Percentiles rank a stretch among this genome's conserved stretches.
phyloP scores from a whole-genome alignment of 2,888 invertebrate genomes.

The Hyalella azteca region DNA sequence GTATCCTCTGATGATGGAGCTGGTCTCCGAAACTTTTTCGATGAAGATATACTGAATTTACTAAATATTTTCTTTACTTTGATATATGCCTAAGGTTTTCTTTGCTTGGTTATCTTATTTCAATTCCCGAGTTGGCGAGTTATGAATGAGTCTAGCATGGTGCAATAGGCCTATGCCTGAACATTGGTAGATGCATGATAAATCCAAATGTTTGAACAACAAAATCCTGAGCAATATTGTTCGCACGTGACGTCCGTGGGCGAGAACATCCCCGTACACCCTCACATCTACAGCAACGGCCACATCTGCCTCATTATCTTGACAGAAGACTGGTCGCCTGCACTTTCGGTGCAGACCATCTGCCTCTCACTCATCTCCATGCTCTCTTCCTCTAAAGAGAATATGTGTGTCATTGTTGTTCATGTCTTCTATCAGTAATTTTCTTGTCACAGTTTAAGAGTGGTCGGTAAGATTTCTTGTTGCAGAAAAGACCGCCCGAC shows the following conservation, averaged over 20 bases:
- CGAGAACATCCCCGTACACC: constrained; percentile 94
- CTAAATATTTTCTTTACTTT: no score
- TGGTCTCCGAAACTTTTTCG: no score
- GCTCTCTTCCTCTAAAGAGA: constrained; percentile 98
- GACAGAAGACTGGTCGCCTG: constrained; percentile 99
- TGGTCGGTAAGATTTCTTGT: background rate
- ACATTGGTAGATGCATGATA: background rate
- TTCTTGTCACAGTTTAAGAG: no score
- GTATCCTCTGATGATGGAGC: no score
- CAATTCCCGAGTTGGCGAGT: no score
- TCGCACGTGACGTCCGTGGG: constrained; percentile 86
- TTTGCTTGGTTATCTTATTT: no score
- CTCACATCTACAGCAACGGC: constrained; percentile 98
- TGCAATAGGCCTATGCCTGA: no score
- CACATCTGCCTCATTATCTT: constrained; percentile 98
- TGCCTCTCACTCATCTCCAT: constrained; percentile 98
- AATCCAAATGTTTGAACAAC: no score
- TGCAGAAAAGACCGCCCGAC: constrained; percentile 70
- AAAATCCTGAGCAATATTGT: background rate
- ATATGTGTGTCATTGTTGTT: no score
- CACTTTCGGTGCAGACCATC: constrained; percentile 83
- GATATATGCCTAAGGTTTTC: no score
- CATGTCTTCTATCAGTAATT: background rate
- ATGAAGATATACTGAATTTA: no score
- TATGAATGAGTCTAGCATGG: no score